Evolutionary conservation across 2,113 vertebrate species (phyloP).

Genomic region (Agapornis roseicollis): DNA sequence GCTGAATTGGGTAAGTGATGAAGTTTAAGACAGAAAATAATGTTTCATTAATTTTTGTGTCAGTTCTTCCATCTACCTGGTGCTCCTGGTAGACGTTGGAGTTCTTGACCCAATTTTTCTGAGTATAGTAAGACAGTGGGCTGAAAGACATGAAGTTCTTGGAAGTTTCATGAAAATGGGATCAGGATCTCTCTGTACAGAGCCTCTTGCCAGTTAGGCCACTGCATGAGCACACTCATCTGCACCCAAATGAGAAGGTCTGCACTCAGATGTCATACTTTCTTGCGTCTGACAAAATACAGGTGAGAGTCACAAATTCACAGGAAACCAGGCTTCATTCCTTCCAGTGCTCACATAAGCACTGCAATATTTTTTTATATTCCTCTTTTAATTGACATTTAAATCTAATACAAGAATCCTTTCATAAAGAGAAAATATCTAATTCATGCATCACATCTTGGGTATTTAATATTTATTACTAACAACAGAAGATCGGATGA

Average conservation of each 20-base stretch:
- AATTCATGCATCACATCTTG: constrained; percentile 34
- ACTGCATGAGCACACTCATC: background rate
- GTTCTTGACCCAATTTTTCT: background rate
- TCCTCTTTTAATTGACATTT: constrained; percentile 39
- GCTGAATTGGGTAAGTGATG: background rate
- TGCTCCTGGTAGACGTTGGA: background rate
- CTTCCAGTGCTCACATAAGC: background rate
- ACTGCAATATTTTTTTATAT: background rate
- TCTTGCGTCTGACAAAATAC: background rate
- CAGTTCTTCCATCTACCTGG: background rate
- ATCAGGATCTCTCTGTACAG: background rate
- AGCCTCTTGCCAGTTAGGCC: background rate
- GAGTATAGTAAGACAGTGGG: background rate
- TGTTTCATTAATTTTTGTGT: background rate
- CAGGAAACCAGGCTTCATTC: background rate
- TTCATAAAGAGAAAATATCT: constrained; percentile 23
- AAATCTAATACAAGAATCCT: constrained; percentile 6
- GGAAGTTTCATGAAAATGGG: background rate
- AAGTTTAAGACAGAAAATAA: background rate
- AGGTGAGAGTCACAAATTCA: background rate
- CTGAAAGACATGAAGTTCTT: background rate
- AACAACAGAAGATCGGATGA: constrained; percentile 40
- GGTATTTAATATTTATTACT: constrained; percentile 59
- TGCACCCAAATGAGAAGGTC: background rate
- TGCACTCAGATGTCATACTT: background rate